Base-by-base conservation (phyloP, 2,797 vertebrate species). In the Botia kubotai region DNA sequence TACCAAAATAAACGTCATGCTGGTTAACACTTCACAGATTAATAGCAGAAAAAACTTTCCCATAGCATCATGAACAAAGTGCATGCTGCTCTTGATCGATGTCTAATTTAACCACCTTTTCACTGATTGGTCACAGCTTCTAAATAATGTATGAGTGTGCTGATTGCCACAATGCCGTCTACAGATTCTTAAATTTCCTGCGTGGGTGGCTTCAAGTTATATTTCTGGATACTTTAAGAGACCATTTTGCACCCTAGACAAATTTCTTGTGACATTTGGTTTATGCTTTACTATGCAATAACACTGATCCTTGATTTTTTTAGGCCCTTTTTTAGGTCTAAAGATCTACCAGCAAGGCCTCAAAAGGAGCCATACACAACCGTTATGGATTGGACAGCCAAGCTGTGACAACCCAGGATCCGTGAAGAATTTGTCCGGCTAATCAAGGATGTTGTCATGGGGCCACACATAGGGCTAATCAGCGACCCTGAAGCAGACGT, bases 1-100 rank as follows among this genome's bases (percentile, higher is more conserved):
- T 69, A 77, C 21, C 36, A 77, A 8, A 77, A 53, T 77, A 55
- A 68, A 57, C 19, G 13, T 67, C 11, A 69, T 21, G 39, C 68
- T 77, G 53, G 55, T 68, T 77, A 68, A 68, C 36, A 57, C 50
- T 0, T 46, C 65, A 69, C 21, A 69, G 21, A 39, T 16, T 4
- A 63, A 50, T 11, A 75, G 60, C 43, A 26, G 17, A 0, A 2
- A 48, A 57, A 60, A 62, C 16, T 39, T 16, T 17, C 12, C 3
- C 17, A 17, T 5, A 16, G 26, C 23, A 63, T 63, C 14, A 1
- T 48, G 10, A 48, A 21, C n/a, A 57, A 57, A 29, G 8, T 21
- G 19, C 23, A 2, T 23, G 16, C 50, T 0, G 50, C 1, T 29
- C 46, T 29, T 36, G 6, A 72, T 55, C 53, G 7, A 16, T 17